These are phyloP conservation scores for Drosophila sturtevanti DNA, from an alignment of 1,140 invertebrate genomes.

Conservation along the genomic window DNA sequence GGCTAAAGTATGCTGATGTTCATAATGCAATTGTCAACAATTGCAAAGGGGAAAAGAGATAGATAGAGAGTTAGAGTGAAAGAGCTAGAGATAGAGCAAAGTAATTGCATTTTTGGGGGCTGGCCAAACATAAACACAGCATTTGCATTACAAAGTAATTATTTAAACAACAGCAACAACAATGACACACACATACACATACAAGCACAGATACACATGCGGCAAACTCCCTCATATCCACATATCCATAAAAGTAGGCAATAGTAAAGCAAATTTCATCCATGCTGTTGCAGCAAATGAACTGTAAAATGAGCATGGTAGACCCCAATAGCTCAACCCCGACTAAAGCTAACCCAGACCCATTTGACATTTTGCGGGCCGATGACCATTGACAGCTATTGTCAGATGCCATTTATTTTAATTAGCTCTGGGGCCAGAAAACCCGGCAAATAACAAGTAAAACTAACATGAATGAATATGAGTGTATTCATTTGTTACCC, in stretches of 20 bases:
- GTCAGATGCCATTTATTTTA: conserved; percentile 74
- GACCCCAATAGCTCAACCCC: too few species aligned
- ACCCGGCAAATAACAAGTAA: conserved; percentile 12
- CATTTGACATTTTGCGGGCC: conserved; percentile 46
- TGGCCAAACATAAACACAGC: conserved; percentile 10
- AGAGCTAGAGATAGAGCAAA: conserved; percentile 2
- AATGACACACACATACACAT: background rate
- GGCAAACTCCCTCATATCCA: conserved; percentile 4
- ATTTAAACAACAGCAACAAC: conserved; percentile 49
- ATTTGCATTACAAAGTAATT: conserved; percentile 75
- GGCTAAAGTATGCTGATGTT: conserved; percentile 49
- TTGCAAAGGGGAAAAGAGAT: conserved; percentile 30
- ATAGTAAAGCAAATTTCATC: conserved; percentile 27
- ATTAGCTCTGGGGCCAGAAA: conserved; percentile 55
- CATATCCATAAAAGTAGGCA: conserved; percentile 4
- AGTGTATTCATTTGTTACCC: conserved; percentile 41
- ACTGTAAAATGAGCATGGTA: conserved; percentile 67
- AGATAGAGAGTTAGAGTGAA: background rate
- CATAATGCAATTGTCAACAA: conserved; percentile 73
- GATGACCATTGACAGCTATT: conserved; percentile 53
- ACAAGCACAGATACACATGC: conserved; percentile 11
- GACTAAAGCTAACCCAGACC: conserved; percentile 16
- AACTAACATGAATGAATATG: conserved; percentile 11
- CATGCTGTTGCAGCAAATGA: conserved; percentile 55
- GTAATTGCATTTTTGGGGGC: conserved; percentile 65